Evolutionary conservation across 2,113 vertebrate genomes (phyloP), one percentile per base, ranked within the genome.

Genomic region (Indicator indicator): DNA sequence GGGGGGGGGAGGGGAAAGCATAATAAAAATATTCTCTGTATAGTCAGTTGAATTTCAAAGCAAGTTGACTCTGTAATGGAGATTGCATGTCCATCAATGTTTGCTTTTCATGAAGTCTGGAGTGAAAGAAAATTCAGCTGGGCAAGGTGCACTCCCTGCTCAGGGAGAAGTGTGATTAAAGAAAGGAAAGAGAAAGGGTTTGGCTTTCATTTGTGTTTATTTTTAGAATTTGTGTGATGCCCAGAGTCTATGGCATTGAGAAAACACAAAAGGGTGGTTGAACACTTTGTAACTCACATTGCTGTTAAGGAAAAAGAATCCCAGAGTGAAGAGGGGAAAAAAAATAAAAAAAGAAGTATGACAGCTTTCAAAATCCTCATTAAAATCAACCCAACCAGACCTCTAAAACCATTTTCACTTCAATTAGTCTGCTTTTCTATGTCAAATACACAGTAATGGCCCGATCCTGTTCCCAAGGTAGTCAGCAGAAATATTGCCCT

Each of bases 321-420:
- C 36, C n/a, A 44, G 32, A 83, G n/a, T 12, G 23, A 52, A 52
- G 12, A 26, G 15, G 42, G 42, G 7, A 52, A 50, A 23, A 50
- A 23, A 23, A 28, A 20, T 38, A 46, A 63, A 64, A 76, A 81
- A 13, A 4, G 32, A 89, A 88, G 27, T 28, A 60, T 16, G 52
- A 80, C 44, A 93, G 89, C 69, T 90, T 83, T 48, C 93, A 91
- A 91, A 94, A 65, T 71, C 83, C 76, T 95, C 91, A 88, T 94
- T 95, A 96, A 94, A 94, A 90, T 69, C 88, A 93, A 75, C 83
- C 80, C 79, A 94, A 54, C 4, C 68, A 93, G 89, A 91, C 91
- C 87, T 91, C 72, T 92, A 33, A 58, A 91, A 72, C 44, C 65
- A 55, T 93, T 91, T 91, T 78, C 65, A 62, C 83, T 95, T 88